A percentile compares a stretch with the other conserved stretches of the same genome.
phyloP scores from a whole-genome alignment of 2,797 vertebrate genomes.

The Enteromius trimaculatus region DNA sequence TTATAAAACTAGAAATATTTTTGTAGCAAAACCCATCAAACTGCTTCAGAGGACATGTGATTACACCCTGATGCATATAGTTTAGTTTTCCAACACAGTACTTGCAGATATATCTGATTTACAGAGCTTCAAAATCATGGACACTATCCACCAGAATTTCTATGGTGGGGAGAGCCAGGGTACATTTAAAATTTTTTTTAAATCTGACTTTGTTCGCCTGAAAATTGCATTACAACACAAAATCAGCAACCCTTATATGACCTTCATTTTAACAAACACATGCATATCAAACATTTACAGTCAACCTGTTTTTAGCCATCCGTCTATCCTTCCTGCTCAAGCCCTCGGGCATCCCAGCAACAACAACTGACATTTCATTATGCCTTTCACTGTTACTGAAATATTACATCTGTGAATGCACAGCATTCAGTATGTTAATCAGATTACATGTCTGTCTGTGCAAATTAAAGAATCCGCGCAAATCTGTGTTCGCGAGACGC shows the following conservation, averaged over 20 bases:
- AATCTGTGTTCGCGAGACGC: slow-evolving; percentile 8
- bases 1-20: too few relatives aligned
- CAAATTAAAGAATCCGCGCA: slow-evolving; percentile 26
- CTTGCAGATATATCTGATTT: too few relatives aligned
- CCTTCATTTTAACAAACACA: slow-evolving; percentile 29
- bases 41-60: too few relatives aligned
- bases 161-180: too few relatives aligned
- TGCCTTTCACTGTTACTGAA: slow-evolving; percentile 21
- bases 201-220: too few relatives aligned
- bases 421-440: slow-evolving; percentile 48
- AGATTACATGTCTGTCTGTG: slow-evolving; percentile 48
- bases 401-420: slow-evolving; percentile 38
- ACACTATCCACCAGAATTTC: too few relatives aligned
- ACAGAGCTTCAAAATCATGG: too few relatives aligned
- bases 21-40: too few relatives aligned
- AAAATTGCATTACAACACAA: not conserved
- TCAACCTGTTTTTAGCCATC: slow-evolving; percentile 27
- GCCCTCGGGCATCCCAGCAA: slow-evolving; percentile 15
- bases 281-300: not conserved
- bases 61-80: too few relatives aligned
- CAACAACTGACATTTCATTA: slow-evolving; percentile 49
- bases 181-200: too few relatives aligned
- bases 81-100: too few relatives aligned
- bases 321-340: not conserved
- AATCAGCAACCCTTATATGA: not conserved